phyloP scores from a whole-genome alignment of 64 coral and sea anemone species.

The Dendronephthya gigantea region DNA sequence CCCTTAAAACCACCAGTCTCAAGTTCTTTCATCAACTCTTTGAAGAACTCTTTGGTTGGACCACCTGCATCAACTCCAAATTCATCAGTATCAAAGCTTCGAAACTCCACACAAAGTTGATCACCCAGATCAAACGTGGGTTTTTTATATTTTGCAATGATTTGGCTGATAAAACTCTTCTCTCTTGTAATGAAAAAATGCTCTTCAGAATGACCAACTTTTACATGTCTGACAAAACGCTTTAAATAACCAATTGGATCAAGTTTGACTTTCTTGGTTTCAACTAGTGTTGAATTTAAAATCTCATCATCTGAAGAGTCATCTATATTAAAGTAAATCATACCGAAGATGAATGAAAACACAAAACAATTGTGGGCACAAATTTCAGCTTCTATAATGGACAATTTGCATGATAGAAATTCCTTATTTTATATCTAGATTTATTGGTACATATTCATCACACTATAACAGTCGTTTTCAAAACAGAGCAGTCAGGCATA shows the following conservation, averaged over 20 bases:
- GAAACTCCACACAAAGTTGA: neutral
- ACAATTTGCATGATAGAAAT: too few species aligned
- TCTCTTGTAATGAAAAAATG: neutral
- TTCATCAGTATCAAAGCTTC: neutral
- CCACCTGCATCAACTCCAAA: neutral
- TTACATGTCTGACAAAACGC: neutral
- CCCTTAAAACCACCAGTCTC: neutral
- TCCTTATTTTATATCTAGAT: too few species aligned
- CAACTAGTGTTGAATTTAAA: neutral
- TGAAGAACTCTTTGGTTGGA: neutral
- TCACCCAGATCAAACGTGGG: slow-evolving; percentile 1
- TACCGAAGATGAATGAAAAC: neutral
- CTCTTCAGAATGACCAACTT: neutral
- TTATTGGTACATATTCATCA: too few species aligned
- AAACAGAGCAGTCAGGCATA: too few species aligned
- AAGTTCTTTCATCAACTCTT: neutral
- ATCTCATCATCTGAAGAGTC: neutral
- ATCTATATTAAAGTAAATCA: neutral
- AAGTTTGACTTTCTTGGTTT: neutral
- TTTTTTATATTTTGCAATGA: slow-evolving; percentile 1
- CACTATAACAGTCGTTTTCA: too few species aligned
- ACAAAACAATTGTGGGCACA: too few species aligned
- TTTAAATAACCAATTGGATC: neutral
- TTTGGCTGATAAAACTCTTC: slow-evolving; percentile 3
- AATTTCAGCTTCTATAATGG: too few species aligned